phyloP scores from a whole-genome alignment of 2,113 vertebrate species.

The Scopus umbretta region DNA sequence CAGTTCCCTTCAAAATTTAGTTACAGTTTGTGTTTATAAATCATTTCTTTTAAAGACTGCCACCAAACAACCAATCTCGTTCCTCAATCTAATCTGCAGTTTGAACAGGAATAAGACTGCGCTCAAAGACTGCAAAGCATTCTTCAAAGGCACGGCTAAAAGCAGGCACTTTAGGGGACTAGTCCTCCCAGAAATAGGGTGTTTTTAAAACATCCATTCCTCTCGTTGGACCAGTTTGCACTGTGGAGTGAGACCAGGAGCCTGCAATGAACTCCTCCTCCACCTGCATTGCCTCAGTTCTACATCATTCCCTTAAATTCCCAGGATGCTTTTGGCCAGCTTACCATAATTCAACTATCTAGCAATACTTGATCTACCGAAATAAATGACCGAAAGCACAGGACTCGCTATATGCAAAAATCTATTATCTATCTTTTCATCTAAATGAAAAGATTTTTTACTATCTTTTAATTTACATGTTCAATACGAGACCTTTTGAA shows the following conservation, averaged over 20 bases:
- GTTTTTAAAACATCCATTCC: neutral
- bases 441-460: neutral
- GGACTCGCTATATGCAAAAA: neutral
- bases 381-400: neutral
- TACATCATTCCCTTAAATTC: neutral
- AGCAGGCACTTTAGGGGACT: constrained; percentile 16
- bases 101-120: neutral
- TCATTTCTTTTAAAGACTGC: constrained; percentile 22
- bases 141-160: constrained; percentile 24
- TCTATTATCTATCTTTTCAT: neutral
- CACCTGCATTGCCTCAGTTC: neutral
- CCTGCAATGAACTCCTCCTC: neutral
- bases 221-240: constrained; percentile 26
- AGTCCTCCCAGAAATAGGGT: neutral
- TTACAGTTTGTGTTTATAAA: constrained; percentile 63
- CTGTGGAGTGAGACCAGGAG: neutral
- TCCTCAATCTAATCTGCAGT: neutral
- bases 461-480: neutral
- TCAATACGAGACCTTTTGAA: neutral
- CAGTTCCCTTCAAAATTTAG: constrained; percentile 55
- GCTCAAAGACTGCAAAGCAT: neutral
- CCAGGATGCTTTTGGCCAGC: neutral
- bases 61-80: neutral
- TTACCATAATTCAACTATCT: neutral
- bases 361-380: neutral